Base-by-base conservation (phyloP, 2,888 invertebrate species). In the Idaea straminata region DNA sequence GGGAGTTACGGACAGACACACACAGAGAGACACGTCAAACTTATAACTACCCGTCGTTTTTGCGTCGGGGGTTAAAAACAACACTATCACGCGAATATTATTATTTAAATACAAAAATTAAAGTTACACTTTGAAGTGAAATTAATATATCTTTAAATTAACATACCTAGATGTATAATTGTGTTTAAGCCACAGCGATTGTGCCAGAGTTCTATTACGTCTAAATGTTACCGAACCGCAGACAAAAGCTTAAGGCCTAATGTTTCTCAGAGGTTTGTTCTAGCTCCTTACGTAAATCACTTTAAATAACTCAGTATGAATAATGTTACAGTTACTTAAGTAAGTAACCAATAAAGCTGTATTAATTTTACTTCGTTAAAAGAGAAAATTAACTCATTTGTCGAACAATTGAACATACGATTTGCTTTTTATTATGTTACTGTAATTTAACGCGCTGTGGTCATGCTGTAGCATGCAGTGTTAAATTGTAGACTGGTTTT, bases 301-400 rank as follows among this genome's bases (percentile, higher is more conserved):
- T 58, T 59, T 25, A 59, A 59, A 59, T 59, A 25, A 34, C 10
- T 59, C 59, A 59, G 10, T 13, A 34, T 25, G 59, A 25, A 59
- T 59, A 59, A 59, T 59, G 16, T 15, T 25, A 59, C 58, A 59
- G 59, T 47, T 10, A 25, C 25, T 25, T 25, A 47, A 47, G 3
- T 59, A 59, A 10, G 59, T 59, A 15, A 59, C 15, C 34, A 25
- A 59, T 10, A 59, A 16, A 59, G 34, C 59, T 34, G 59, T 59
- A 59, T 59, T 59, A 59, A 59, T 34, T 16, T 59, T 59, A 16
- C 34, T 34, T 59, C 34, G 59, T 59, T 58, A 25, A 34, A 59
- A 59, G 59, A 59, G 59, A 59, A 25, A 59, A 59, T 59, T 16
- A 59, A 59, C 59, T 59, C 59, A 25, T 59, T 25, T 59, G 59